Evolutionary conservation across 2,797 vertebrate species (phyloP).

Genomic region (Oreonectes daqikongensis): DNA sequence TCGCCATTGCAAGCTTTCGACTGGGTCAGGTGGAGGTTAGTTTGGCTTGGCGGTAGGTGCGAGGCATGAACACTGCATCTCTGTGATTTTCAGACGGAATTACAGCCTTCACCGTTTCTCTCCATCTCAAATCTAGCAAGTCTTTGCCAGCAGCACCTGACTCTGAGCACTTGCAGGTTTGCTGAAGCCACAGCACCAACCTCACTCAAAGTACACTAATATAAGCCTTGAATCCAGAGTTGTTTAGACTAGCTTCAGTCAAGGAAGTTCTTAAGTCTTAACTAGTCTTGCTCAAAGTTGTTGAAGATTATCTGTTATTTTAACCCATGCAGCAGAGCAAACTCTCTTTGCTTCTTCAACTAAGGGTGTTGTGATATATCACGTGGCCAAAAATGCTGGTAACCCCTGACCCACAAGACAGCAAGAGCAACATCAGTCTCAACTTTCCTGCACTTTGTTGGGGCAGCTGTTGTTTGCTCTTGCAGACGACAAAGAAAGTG

Average conservation of each 20-base stretch:
- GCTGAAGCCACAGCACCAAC: slow-evolving; percentile 49
- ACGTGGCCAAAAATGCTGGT: slow-evolving; percentile 10
- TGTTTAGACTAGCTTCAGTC: slow-evolving; percentile 13
- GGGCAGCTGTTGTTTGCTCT: slow-evolving; percentile 54
- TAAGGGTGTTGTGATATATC: background rate
- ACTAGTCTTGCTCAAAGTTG: slow-evolving; percentile 2
- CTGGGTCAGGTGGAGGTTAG: slow-evolving; percentile 62
- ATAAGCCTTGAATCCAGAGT: slow-evolving; percentile 16
- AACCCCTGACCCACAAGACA: slow-evolving; percentile 1
- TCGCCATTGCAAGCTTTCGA: slow-evolving; percentile 36
- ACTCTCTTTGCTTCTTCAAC: too few species aligned
- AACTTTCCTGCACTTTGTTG: slow-evolving; percentile 32
- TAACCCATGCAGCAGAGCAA: too few species aligned
- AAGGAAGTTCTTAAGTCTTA: background rate
- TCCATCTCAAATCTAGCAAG: slow-evolving; percentile 37
- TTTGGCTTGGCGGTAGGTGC: slow-evolving; percentile 53
- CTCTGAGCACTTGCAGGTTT: slow-evolving; percentile 35
- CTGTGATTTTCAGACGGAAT: slow-evolving; percentile 49
- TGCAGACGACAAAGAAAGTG: slow-evolving; percentile 29
- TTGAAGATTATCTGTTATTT: too few species aligned
- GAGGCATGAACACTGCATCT: slow-evolving; percentile 53
- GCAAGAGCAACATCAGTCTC: slow-evolving; percentile 36
- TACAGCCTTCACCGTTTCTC: slow-evolving; percentile 32
- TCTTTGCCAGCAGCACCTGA: slow-evolving; percentile 56
- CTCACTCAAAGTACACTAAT: slow-evolving; percentile 20